A percentile compares a stretch with the other conserved stretches of the same genome.
phyloP scores from a whole-genome alignment of 2,113 vertebrate species.

The Mastomys natalensis region DNA sequence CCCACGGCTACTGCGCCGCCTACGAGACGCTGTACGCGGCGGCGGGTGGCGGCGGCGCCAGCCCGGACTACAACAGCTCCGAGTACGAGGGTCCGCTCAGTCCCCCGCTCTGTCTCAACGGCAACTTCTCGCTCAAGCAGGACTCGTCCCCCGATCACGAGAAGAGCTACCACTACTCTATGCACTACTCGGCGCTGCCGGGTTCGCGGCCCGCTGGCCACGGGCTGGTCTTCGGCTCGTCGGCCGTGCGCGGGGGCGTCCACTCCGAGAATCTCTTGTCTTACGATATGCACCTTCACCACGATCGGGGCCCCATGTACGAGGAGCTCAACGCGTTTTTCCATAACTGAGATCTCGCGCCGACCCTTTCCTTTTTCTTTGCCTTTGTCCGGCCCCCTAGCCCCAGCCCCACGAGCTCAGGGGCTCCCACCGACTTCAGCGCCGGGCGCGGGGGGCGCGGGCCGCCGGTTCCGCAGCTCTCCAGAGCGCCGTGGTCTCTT shows the following conservation, averaged over 20 bases:
- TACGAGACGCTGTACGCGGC: slow-evolving; percentile 95
- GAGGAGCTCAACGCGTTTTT: slow-evolving; percentile 98
- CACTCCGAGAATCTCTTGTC: slow-evolving; percentile 96
- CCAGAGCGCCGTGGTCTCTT: slow-evolving; percentile 25
- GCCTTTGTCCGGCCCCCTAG: slow-evolving; percentile 67
- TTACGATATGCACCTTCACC: slow-evolving; percentile 97
- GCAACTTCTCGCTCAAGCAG: slow-evolving; percentile 96
- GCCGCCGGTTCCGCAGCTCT: slow-evolving; percentile 35
- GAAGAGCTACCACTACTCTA: slow-evolving; percentile 97
- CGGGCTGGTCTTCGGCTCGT: slow-evolving; percentile 93
- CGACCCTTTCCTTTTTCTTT: slow-evolving; percentile 66
- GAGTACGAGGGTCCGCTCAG: slow-evolving; percentile 95
- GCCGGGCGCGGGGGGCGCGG: slow-evolving; percentile 39
- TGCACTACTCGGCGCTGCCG: slow-evolving; percentile 96
- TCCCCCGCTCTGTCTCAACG: slow-evolving; percentile 94
- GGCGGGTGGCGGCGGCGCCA: slow-evolving; percentile 89
- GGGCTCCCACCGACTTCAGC: slow-evolving; percentile 57
- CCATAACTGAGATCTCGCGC: slow-evolving; percentile 90
- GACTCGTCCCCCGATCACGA: slow-evolving; percentile 95
- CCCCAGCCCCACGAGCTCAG: slow-evolving; percentile 6
- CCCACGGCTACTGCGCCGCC: slow-evolving; percentile 93
- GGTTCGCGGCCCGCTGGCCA: slow-evolving; percentile 91
- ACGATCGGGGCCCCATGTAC: slow-evolving; percentile 94
- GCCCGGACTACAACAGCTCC: slow-evolving; percentile 97
- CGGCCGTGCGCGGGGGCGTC: slow-evolving; percentile 92